Evolutionary conservation across 2,888 invertebrate species (phyloP), one percentile per base, ranked within the genome.

Genomic region (Diabrotica balteata): DNA sequence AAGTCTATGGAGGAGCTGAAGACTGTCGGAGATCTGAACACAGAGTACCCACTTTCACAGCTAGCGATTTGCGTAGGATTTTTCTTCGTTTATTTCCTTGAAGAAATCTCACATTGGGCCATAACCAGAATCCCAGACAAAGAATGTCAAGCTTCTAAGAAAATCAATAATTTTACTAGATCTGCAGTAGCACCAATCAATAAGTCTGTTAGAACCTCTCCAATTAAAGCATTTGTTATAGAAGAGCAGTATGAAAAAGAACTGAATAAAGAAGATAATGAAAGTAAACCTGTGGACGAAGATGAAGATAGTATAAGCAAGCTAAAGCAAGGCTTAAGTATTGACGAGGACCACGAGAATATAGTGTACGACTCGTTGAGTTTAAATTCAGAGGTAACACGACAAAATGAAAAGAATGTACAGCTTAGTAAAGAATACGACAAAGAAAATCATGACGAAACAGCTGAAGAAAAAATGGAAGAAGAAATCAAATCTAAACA

Each of bases 81-180:
- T 78, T 87, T 88, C 78, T 78, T 86, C 17, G 85, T 88, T 10
- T 88, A 87, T 77, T 83, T 87, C 71, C 75, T 87, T 42, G 88
- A 88, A 79, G 87, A 88, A 73, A 78, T 85, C n/a, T 81, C 81
- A 1, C 83, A 83, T 66, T 84, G 83, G 80, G 76, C 81, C 45
- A 77, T 83, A 8, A 78, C 80, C 5, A 79, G 75, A 67, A 69
- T 78, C 54, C 78, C 80, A 1, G 74, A 76, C 43, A 73, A 78
- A 51, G 72, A 73, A 7, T 73, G 68, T 46, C 64, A 54, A 10
- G 46, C 72, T 2, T 66, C 58, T 8, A 70, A 69, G 52, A 72
- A 70, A 52, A 58, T 70, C 32, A 71, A 68, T 42, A 71, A 64
- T 50, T 64, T 68, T 45, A 68, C 64, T 7, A 67, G 45, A n/a